These are phyloP conservation scores for Mesochorus sp. DNA, from an alignment of 2,888 invertebrate genomes.

Conservation along the genomic window DNA sequence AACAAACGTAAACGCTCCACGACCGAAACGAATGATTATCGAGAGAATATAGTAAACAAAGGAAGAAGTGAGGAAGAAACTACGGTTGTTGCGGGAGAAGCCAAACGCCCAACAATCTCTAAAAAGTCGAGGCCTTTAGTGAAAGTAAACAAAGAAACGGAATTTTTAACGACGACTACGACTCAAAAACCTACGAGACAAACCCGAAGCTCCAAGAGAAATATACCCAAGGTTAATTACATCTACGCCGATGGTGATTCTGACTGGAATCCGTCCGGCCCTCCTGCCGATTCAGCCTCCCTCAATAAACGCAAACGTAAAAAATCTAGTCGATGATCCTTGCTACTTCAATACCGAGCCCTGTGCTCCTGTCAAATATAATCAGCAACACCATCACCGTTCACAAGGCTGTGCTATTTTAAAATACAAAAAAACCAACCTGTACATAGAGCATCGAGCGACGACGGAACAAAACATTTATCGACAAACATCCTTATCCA, in stretches of 20 bases:
- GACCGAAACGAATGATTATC: constrained; percentile 8
- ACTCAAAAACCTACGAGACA: constrained; percentile 64
- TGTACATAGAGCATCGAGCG: constrained; percentile 17
- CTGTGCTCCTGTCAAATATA: constrained; percentile 42
- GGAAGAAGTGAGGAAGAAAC: background rate
- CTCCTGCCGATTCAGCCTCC: background rate
- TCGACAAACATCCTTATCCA: background rate
- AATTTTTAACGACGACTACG: constrained; percentile 35
- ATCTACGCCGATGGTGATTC: constrained; percentile 76
- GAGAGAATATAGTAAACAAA: constrained; percentile 61
- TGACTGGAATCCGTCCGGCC: constrained; percentile 77
- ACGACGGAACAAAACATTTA: constrained; percentile 22
- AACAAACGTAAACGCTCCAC: constrained; percentile 52
- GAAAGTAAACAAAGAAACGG: constrained; percentile 51
- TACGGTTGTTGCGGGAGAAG: too few species aligned
- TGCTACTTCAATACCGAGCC: constrained; percentile 54
- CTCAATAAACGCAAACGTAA: constrained; percentile 73
- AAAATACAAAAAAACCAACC: constrained; percentile 29
- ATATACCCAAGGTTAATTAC: constrained; percentile 78
- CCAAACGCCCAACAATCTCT: too few species aligned
- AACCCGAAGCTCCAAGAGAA: constrained; percentile 77
- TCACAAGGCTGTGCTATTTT: constrained; percentile 68
- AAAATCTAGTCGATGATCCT: constrained; percentile 77
- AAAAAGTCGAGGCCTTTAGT: constrained; percentile 56
- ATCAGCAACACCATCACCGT: constrained; percentile 61